phyloP scores from a whole-genome alignment of 1,140 invertebrate genomes.

The Sarcophaga peregrina region DNA sequence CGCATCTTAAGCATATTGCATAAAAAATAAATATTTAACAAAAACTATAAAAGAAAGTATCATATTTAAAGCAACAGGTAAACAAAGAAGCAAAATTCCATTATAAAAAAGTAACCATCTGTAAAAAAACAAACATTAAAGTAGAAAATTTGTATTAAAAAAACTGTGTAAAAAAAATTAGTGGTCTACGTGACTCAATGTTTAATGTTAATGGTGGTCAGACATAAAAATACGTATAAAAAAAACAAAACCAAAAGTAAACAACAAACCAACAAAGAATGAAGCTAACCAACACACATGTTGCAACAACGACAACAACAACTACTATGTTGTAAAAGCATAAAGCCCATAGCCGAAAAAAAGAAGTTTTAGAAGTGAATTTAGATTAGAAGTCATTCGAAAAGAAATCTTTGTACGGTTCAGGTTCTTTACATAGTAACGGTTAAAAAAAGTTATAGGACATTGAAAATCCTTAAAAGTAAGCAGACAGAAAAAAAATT shows the following conservation, averaged over 20 bases:
- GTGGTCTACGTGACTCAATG: neutral
- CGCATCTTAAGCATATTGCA: neutral
- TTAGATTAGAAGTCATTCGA: neutral
- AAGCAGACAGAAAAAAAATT: too few species aligned
- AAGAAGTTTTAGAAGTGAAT: slow-evolving; percentile 3
- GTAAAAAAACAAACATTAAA: neutral
- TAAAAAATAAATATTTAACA: neutral
- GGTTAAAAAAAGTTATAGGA: neutral
- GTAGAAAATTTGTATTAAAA: neutral
- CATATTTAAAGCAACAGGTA: neutral
- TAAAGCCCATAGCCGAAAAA: neutral
- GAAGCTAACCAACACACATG: too few species aligned
- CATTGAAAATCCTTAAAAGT: too few species aligned
- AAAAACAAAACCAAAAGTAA: slow-evolving; percentile 1
- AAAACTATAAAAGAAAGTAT: neutral
- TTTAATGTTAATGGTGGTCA: neutral
- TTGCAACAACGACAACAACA: neutral
- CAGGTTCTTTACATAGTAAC: neutral
- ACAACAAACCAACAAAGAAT: neutral
- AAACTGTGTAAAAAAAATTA: neutral
- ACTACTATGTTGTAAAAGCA: neutral
- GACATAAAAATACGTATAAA: neutral
- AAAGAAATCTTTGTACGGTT: neutral
- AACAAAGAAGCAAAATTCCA: neutral
- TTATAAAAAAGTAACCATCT: too few species aligned